A percentile compares a stretch with the other conserved stretches of the same genome.
Conservation (phyloP, 2,888 invertebrate genomes). For the Callyntrura guangdongensis region DNA sequence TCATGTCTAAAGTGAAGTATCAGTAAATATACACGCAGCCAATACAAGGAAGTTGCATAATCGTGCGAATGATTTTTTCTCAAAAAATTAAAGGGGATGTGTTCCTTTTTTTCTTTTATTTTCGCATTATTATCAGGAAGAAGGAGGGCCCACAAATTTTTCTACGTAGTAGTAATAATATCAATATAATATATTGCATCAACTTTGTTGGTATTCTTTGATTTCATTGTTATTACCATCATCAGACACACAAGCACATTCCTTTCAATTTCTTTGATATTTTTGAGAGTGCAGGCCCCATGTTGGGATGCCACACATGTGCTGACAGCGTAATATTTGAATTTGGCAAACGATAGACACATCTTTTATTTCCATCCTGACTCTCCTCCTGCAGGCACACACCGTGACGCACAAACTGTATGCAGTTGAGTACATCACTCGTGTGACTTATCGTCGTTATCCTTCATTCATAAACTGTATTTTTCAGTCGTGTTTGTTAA, state of each 20-base stretch:
- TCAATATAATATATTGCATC: background rate
- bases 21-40: background rate
- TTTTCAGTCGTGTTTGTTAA: slow-evolving; percentile 31
- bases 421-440: background rate
- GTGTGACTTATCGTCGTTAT: slow-evolving; percentile 27
- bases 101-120: slow-evolving; percentile 59
- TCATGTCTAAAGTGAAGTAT: background rate
- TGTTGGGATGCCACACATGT: background rate
- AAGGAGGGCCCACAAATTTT: slow-evolving; percentile 52
- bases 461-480: slow-evolving; percentile 42
- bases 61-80: slow-evolving; percentile 60
- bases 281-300: background rate
- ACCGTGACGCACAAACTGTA: background rate
- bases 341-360: slow-evolving; percentile 59
- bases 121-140: slow-evolving; percentile 68
- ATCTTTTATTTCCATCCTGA: slow-evolving; percentile 75
- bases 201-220: background rate
- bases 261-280: background rate
- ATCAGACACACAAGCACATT: slow-evolving; percentile 5
- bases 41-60: slow-evolving; percentile 75
- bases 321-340: slow-evolving; percentile 66
- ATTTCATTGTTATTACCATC: slow-evolving; percentile 40
- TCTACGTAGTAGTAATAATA: slow-evolving; percentile 53
- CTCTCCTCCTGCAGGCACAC: slow-evolving; percentile 62
- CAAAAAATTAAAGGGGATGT: slow-evolving; percentile 49